A percentile compares a stretch with the other conserved stretches of the same genome.
Conservation (phyloP, 2,797 vertebrate species). For the Cuniculus paca region DNA sequence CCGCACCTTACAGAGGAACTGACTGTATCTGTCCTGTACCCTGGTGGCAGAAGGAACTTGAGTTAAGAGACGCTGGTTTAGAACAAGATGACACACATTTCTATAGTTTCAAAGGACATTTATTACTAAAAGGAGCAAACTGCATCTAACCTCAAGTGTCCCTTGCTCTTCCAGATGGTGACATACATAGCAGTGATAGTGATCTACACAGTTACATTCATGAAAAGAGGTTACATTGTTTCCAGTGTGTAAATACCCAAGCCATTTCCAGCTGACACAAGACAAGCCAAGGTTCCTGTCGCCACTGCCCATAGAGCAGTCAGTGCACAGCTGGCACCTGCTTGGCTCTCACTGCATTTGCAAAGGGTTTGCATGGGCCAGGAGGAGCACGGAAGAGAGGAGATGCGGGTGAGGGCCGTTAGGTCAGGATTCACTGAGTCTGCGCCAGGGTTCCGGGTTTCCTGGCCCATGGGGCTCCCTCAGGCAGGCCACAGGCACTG, state of each 20-base stretch:
- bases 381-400: background rate
- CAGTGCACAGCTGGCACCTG: slow-evolving; percentile 38
- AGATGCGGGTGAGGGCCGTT: background rate
- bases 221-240: slow-evolving; percentile 54
- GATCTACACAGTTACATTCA: slow-evolving; percentile 46
- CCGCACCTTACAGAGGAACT: background rate
- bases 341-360: slow-evolving; percentile 21
- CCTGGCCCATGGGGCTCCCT: background rate
- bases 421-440: background rate
- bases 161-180: background rate
- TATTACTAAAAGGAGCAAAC: slow-evolving; percentile 8
- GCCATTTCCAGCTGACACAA: slow-evolving; percentile 43
- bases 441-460: background rate
- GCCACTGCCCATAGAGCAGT: slow-evolving; percentile 3
- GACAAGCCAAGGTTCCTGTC: background rate
- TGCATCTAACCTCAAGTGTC: background rate
- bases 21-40: background rate
- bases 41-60: background rate
- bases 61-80: background rate
- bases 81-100: background rate
- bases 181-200: background rate
- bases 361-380: background rate
- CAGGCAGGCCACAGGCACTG: background rate
- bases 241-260: slow-evolving; percentile 54
- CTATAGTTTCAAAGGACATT: background rate